Conservation (phyloP, 2,113 vertebrate genomes). For the Ancistrus triradiatus region DNA sequence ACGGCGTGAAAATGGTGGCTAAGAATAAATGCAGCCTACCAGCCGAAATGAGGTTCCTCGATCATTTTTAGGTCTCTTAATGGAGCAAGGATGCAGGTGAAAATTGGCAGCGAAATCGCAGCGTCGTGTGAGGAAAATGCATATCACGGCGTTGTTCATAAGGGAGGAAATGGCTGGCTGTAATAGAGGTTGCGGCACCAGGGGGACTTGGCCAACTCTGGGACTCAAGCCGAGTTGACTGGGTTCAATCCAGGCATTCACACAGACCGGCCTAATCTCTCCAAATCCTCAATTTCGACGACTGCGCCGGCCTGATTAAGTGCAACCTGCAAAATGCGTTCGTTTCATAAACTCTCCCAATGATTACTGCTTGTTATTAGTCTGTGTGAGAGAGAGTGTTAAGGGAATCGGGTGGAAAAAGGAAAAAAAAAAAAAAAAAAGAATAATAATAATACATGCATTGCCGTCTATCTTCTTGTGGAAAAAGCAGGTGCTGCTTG, state of each 20-base stretch:
- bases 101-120: neutral
- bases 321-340: conserved; percentile 56
- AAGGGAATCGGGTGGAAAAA: neutral
- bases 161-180: conserved; percentile 12
- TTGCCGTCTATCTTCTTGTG: neutral
- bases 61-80: conserved; percentile 43
- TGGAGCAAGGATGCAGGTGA: conserved; percentile 46
- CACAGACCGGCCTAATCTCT: conserved; percentile 63
- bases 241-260: conserved; percentile 55
- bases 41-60: conserved; percentile 42
- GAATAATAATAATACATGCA: neutral
- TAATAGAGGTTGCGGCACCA: neutral
- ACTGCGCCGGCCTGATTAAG: conserved; percentile 67
- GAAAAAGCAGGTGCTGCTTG: conserved; percentile 48
- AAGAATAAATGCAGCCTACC: conserved; percentile 19
- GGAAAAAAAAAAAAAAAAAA: neutral
- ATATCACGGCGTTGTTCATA: conserved; percentile 13
- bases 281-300: conserved; percentile 62
- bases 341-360: conserved; percentile 58
- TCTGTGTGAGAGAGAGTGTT: no score
- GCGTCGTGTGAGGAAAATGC: conserved; percentile 2
- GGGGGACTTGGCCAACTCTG: conserved; percentile 43
- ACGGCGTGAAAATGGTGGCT: neutral
- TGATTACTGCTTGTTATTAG: conserved; percentile 27
- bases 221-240: conserved; percentile 50